phyloP scores from a whole-genome alignment of 2,888 invertebrate genomes.

The Pinctada fucata region DNA sequence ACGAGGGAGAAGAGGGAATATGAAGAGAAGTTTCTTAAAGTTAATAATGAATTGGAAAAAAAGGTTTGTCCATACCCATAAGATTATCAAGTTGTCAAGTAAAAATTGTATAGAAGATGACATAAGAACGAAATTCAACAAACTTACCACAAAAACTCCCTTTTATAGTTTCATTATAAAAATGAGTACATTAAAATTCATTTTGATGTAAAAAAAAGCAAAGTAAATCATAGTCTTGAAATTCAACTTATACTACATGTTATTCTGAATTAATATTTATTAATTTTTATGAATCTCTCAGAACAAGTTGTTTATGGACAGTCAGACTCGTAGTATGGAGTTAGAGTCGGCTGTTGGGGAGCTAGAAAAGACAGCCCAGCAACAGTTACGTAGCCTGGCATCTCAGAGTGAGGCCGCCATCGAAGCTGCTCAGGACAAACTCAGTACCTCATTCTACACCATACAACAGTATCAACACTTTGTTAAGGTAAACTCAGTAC shows the following conservation, averaged over 20 bases:
- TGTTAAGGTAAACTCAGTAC: slow-evolving; percentile 41
- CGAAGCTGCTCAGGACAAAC: slow-evolving; percentile 69
- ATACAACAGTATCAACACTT: slow-evolving; percentile 58
- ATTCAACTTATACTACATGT: no score
- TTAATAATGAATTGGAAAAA: slow-evolving; percentile 64
- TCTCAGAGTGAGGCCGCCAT: slow-evolving; percentile 73
- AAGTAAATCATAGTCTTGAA: no score
- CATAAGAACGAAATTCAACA: no score
- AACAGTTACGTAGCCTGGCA: slow-evolving; percentile 72
- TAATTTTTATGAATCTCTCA: no score
- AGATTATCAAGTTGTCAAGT: no score
- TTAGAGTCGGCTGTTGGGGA: slow-evolving; percentile 65
- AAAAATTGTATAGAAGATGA: no score
- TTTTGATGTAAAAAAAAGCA: no score
- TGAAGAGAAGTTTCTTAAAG: slow-evolving; percentile 64
- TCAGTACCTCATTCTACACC: slow-evolving; percentile 58
- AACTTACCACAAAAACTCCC: no score
- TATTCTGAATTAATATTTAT: no score
- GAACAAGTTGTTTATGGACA: slow-evolving; percentile 65
- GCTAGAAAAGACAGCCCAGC: slow-evolving; percentile 70
- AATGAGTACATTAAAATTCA: no score
- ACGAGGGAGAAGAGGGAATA: slow-evolving; percentile 68
- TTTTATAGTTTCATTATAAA: no score
- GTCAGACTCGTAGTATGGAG: slow-evolving; percentile 56
- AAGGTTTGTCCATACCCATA: slow-evolving; percentile 54